Evolutionary conservation across 2,888 invertebrate genomes (phyloP).

Genomic region (Dascillus cervinus): DNA sequence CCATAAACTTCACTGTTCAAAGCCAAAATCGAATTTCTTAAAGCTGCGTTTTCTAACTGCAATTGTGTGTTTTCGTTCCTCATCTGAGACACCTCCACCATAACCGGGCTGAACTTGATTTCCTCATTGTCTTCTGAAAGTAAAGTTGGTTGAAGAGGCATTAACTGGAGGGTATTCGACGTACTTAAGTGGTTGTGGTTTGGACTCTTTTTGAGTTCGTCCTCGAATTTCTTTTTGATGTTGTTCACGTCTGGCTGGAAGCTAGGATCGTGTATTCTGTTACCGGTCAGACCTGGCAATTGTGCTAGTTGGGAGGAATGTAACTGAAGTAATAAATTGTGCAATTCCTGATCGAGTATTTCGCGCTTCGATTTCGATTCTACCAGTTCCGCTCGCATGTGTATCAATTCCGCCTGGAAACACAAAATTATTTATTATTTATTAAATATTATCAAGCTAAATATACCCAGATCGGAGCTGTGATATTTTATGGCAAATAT

Average conservation of each 20-base stretch:
- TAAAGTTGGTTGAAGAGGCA: constrained; percentile 1
- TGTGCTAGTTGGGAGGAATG: constrained; percentile 53
- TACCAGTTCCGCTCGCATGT: constrained; percentile 65
- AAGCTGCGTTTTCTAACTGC: constrained; percentile 59
- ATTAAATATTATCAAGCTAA: no score
- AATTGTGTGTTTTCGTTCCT: constrained; percentile 53
- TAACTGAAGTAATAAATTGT: constrained; percentile 53
- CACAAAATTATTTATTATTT: no score
- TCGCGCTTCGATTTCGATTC: constrained; percentile 58
- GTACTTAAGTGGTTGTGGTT: constrained; percentile 29
- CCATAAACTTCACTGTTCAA: constrained; percentile 78
- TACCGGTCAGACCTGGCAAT: constrained; percentile 38
- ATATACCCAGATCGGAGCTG: no score
- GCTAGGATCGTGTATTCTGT: constrained; percentile 34
- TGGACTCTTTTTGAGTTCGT: constrained; percentile 41
- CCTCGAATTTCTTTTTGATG: constrained; percentile 41
- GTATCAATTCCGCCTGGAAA: constrained; percentile 67
- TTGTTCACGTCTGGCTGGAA: constrained; percentile 39
- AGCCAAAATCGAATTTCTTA: constrained; percentile 63
- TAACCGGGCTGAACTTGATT: constrained; percentile 36
- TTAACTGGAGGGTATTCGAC: constrained; percentile 4
- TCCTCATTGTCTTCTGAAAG: constrained; percentile 32
- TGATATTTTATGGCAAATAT: no score
- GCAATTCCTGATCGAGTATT: constrained; percentile 54
- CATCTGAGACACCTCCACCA: constrained; percentile 40